Evolutionary conservation across 2,113 vertebrate genomes (phyloP), one percentile per base, ranked within the genome.

Genomic region (Pseudonaja textilis): DNA sequence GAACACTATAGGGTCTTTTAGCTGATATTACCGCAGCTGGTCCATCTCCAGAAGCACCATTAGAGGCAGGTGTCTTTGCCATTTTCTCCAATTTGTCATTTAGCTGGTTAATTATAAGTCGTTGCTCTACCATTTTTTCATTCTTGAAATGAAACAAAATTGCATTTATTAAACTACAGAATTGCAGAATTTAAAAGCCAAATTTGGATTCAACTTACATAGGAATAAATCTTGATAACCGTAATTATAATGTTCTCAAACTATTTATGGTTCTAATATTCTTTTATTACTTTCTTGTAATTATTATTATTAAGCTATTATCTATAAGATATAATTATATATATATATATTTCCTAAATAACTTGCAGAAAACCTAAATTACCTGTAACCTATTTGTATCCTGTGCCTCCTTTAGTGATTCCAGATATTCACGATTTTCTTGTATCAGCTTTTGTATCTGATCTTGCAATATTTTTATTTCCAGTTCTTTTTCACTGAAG

Each of bases 71-170:
- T 5, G 87, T 55, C 95, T 97, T 95, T 59, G 92, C 92, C 94
- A 95, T 91, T 50, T 97, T 96, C 93, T 96, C 89, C 91, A 98
- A 91, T 95, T 98, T 96, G 89, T 97, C 90, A 92, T 97, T 98
- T 93, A 99, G 97, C 50, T 97, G 97, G 93, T 97, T 96, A 93
- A 99, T 98, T 93, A 98, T 92, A 93, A 99, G 97, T 95, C 98
- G 98, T 93, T 98, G 98, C 93, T 98, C 98, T 96, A 98, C 98
- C 96, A 99, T 97, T 95, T 98, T 98, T 95, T 99, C 98, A 91
- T 96, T 98, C 99, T 99, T 87, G 95, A 95, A 34, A 92, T 50
- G 39, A 29, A 91, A 94, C 69, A 95, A 85, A 95, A 61, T 20
- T n/a, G 94, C 26, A 56, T 55, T 81, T 55, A 89, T 55, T 23